Conservation (phyloP, 2,888 invertebrate species). For the Cerceris rybyensis region DNA sequence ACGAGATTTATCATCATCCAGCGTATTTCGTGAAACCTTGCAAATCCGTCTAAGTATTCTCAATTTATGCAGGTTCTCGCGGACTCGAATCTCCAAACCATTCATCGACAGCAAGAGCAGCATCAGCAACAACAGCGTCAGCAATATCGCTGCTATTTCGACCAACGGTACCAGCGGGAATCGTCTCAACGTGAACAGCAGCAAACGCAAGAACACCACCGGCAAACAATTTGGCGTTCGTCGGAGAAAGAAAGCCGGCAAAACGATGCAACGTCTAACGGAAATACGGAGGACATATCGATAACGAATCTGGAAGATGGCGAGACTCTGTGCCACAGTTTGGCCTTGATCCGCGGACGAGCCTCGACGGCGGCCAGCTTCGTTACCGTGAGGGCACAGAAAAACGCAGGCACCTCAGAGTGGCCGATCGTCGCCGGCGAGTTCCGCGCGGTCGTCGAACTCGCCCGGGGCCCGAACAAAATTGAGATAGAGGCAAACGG, state of each 20-base stretch:
- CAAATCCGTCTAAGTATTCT: constrained; percentile 13
- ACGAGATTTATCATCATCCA: background rate
- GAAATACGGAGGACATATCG: constrained; percentile 74
- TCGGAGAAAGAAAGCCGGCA: constrained; percentile 27
- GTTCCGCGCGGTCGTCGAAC: constrained; percentile 87
- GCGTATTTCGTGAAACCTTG: no score
- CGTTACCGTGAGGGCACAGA: constrained; percentile 79
- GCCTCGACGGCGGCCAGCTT: constrained; percentile 81
- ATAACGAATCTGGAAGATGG: constrained; percentile 86
- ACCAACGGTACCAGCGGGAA: constrained; percentile 15
- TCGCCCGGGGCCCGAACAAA: constrained; percentile 86
- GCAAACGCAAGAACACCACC: constrained; percentile 4
- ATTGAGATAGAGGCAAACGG: constrained; percentile 85
- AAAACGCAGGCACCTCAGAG: constrained; percentile 80
- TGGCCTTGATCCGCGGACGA: constrained; percentile 85
- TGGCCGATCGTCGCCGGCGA: constrained; percentile 87
- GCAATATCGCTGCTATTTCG: background rate
- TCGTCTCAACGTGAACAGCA: background rate
- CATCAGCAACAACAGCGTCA: constrained; percentile 29
- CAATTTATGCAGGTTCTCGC: constrained; percentile 73
- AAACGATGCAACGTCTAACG: background rate
- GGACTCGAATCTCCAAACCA: constrained; percentile 68
- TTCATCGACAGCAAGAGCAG: constrained; percentile 39
- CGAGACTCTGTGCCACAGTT: constrained; percentile 85
- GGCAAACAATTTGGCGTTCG: background rate